phyloP scores from a whole-genome alignment of 2,113 vertebrate genomes.

The Theristicus caerulescens region DNA sequence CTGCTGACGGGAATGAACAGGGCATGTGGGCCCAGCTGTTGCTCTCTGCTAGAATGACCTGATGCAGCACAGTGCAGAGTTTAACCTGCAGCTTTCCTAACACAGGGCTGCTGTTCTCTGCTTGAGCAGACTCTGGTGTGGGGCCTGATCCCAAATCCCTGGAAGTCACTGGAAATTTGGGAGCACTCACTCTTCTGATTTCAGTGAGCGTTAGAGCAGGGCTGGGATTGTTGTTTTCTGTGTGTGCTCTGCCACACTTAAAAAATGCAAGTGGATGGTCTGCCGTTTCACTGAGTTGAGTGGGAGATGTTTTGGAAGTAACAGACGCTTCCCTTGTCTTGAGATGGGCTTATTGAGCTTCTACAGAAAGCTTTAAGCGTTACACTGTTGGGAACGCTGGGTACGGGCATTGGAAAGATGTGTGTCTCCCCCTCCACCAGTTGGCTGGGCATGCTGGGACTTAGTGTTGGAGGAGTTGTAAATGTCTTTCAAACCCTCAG shows the following conservation, averaged over 20 bases:
- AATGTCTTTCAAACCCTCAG: not conserved
- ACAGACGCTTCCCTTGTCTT: not conserved
- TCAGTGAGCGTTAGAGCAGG: not conserved
- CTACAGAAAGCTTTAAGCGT: not conserved
- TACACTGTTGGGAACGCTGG: not conserved
- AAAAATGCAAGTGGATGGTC: not conserved
- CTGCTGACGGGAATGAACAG: not conserved
- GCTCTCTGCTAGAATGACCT: not conserved
- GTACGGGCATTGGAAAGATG: accelerated
- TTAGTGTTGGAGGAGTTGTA: not conserved
- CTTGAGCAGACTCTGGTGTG: accelerated
- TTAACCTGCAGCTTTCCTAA: not conserved
- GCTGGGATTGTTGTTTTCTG: not conserved
- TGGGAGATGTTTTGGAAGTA: not conserved
- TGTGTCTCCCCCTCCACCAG: not conserved
- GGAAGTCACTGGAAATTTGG: not conserved
- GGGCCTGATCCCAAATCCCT: not conserved
- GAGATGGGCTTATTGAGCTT: not conserved
- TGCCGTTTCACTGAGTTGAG: not conserved
- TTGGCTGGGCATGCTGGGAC: not conserved
- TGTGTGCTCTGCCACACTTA: not conserved
- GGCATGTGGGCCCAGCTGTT: not conserved
- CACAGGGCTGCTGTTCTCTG: not conserved
- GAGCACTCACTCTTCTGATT: not conserved
- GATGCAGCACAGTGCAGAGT: not conserved